Base-by-base conservation (phyloP, 2,113 vertebrate species). In the Chinchilla lanigera region DNA sequence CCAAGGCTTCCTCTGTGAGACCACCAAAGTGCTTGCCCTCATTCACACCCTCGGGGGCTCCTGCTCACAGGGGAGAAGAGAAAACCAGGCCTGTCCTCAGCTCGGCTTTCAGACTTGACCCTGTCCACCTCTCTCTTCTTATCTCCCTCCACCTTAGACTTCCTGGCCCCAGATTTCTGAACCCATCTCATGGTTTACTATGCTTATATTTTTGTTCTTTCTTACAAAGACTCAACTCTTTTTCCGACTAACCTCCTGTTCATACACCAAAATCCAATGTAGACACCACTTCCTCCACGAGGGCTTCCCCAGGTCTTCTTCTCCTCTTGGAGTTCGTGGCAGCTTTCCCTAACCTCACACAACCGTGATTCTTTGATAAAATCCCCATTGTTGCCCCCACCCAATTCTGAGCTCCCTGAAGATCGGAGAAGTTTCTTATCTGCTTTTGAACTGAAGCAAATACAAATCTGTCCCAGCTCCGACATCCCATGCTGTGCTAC, bases 381-480 rank as follows among this genome's bases (percentile, higher is more conserved):
- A 12, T 60, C 89, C 35, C 33, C 63, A 44, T 0, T 20, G 8
- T 54, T 84, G 10, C 26, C 22, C 50, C 47, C 60, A 47, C 52
- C 44, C 52, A 44, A n/a, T 10, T 93, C 78, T 61, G 67, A 92
- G 61, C 50, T 71, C 56, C 30, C 50, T 52, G 35, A 83, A 24
- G 52, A 67, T 7, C 11, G 14, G 20, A 65, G 20, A 13, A 77
- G 41, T 50, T 81, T 92, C 61, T 75, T 20, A 0, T 81, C 67
- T 84, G n/a, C 28, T 89, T 97, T 75, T 92, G 63, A 95, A 71
- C 81, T 47, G 84, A 65, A 89, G 65, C 47, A 71, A 93, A 94
- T 35, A 65, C 14, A 89, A 35, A 0, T 89, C 93, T 88, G 78
- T 93, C 67, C 56, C 4, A 1, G n/a, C 80, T 92, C 58, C 60